Evolutionary conservation across 1,140 invertebrate species (phyloP), one percentile per base, ranked within the genome.

Genomic region (Marisa cornuarietis): DNA sequence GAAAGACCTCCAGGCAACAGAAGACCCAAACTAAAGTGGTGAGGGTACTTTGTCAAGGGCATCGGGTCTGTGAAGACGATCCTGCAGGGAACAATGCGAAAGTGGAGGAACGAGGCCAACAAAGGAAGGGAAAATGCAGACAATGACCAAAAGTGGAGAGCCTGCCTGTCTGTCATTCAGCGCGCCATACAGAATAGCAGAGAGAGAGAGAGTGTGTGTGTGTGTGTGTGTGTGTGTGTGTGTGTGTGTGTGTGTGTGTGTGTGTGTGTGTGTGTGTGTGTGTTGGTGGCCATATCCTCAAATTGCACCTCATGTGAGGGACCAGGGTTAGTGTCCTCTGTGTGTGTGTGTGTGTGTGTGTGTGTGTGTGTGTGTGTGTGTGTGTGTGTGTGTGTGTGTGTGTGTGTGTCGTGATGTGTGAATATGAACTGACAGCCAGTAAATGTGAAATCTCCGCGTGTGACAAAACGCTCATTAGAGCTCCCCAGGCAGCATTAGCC

Each of bases 111-210:
- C 18, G 49, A 76, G 54, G 31, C 31, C 31, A 42, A 42, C 31
- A 42, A 76, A 22, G 62, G 74, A 76, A 22, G 62, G 54, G 62
- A 22, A 76, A n/a, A 62, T 51, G 62, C 51, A 76, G 74, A 61
- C 18, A 54, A 58, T 24, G 49, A 76, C 20, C 22, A 42, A 76
- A 42, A 76, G 54, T 20, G 74, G 62, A 26, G 58, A 62, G 9
- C 62, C 20, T 16, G n/a, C 51, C 26, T 24, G 62, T 76, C 61
- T 20, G 31, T 65, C 24, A 62, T 65, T 63, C 31, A 42, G 58
- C 24, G 11, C 16, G 9, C 58, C 31, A 14, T 31, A 22, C 8
- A 18, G 75, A 18, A 31, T 18, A 62, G n/a, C 31, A 13, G 31
- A 42, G 31, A 42, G 31, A 0, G n/a, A n/a, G n/a, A n/a, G n/a